Evolutionary conservation across 1,140 invertebrate species (phyloP).

Genomic region (Drosophila kikkawai): DNA sequence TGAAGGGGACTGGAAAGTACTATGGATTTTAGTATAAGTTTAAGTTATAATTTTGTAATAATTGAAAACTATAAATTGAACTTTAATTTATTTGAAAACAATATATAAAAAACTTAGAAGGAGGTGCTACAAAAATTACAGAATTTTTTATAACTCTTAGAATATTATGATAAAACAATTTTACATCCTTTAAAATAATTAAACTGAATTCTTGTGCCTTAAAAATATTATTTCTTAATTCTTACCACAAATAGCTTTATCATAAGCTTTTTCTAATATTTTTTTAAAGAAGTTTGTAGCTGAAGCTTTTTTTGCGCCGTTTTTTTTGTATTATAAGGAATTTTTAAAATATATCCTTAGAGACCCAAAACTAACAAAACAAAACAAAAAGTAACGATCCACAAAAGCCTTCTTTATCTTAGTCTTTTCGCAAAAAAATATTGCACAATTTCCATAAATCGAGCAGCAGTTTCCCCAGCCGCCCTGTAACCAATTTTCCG

Average conservation of each 20-base stretch:
- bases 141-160: too few species aligned
- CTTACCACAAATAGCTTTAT: too few species aligned
- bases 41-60: too few species aligned
- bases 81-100: not conserved
- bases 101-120: not conserved
- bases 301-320: too few species aligned
- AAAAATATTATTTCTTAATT: too few species aligned
- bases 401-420: not conserved
- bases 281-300: too few species aligned
- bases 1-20: not conserved
- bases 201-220: too few species aligned
- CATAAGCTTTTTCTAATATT: too few species aligned
- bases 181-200: too few species aligned
- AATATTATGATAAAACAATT: too few species aligned
- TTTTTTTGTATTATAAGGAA: too few species aligned
- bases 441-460: conserved; percentile 80
- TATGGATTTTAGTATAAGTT: not conserved
- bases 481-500: conserved; percentile 13
- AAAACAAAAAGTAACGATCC: conserved; percentile 8
- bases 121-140: too few species aligned
- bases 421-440: conserved; percentile 45
- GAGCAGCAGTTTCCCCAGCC: conserved; percentile 11
- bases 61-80: not conserved
- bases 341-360: conserved; percentile 2
- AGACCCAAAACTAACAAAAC: conserved; percentile 5